phyloP scores from a whole-genome alignment of 2,113 vertebrate species.

The Cnemophilus loriae region DNA sequence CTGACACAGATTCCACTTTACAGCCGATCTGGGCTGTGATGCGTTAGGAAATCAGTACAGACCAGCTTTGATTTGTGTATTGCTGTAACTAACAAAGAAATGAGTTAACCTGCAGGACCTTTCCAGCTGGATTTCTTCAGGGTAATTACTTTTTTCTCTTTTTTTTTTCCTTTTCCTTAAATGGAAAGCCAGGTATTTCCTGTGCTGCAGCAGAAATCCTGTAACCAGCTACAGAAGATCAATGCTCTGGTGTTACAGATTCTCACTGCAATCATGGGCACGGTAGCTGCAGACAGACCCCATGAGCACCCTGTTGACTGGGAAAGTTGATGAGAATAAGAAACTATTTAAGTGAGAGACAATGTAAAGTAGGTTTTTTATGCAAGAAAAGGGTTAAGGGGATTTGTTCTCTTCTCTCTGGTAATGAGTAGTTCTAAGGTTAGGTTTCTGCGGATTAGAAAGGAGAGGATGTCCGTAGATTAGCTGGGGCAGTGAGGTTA shows the following conservation, averaged over 20 bases:
- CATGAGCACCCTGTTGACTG: background rate
- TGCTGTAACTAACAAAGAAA: background rate
- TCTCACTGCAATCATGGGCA: background rate
- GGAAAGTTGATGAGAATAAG: background rate
- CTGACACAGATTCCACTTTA: conserved; percentile 36
- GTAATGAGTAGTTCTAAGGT: conserved; percentile 45
- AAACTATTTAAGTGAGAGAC: background rate
- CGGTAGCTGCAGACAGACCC: background rate
- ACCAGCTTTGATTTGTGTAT: background rate
- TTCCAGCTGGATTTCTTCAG: background rate
- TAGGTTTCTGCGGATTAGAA: conserved; percentile 68
- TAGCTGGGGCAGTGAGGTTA: conserved; percentile 62
- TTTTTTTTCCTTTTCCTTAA: background rate
- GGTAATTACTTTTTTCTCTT: background rate
- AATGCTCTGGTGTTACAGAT: background rate
- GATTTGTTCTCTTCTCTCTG: conserved; percentile 53
- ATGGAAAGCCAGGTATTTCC: background rate
- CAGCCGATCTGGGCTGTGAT: background rate
- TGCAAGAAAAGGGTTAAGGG: conserved; percentile 52
- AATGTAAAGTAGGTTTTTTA: background rate
- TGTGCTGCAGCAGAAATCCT: background rate
- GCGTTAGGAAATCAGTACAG: background rate
- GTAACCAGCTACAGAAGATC: background rate
- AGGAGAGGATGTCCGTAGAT: conserved; percentile 72
- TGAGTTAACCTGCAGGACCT: background rate